These are phyloP conservation scores for Selenia dentaria DNA, from an alignment of 2,888 invertebrate species.

Conservation along the genomic window DNA sequence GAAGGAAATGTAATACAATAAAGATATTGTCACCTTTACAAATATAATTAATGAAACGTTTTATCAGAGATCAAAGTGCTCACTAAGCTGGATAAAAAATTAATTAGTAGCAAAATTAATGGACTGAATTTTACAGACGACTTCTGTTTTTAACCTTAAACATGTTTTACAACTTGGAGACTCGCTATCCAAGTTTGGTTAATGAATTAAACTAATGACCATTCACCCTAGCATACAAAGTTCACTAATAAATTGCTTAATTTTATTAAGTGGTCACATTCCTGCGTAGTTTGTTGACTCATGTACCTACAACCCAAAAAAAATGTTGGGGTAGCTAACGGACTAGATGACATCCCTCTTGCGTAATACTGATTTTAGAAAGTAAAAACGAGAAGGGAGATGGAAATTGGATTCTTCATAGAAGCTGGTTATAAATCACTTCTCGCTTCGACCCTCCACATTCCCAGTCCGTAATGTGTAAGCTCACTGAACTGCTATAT, in stretches of 20 bases:
- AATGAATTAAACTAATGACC: conserved; percentile 40
- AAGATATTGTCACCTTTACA: conserved; percentile 18
- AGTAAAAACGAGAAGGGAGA: conserved; percentile 22
- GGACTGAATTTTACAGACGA: conserved; percentile 6
- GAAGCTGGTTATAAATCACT: conserved; percentile 36
- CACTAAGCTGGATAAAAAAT: conserved; percentile 5
- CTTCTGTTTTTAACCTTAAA: conserved; percentile 2
- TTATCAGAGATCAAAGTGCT: conserved; percentile 21
- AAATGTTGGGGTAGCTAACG: conserved; percentile 24
- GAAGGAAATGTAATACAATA: conserved; percentile 25
- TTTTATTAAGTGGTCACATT: conserved; percentile 76
- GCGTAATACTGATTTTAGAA: conserved; percentile 10
- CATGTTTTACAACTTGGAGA: conserved; percentile 9
- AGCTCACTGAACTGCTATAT: conserved; percentile 70
- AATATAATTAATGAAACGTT: conserved; percentile 13
- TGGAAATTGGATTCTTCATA: conserved; percentile 30
- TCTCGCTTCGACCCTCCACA: conserved; percentile 36
- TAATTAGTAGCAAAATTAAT: conserved; percentile 2
- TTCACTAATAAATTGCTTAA: conserved; percentile 77
- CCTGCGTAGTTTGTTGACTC: conserved; percentile 57
- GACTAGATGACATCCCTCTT: conserved; percentile 24
- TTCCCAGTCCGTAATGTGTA: conserved; percentile 49
- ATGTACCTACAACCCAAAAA: conserved; percentile 27
- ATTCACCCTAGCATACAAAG: conserved; percentile 62
- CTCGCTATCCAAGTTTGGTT: conserved; percentile 33